phyloP scores from a whole-genome alignment of 2,113 vertebrate genomes.

The Malaclemys terrapin region DNA sequence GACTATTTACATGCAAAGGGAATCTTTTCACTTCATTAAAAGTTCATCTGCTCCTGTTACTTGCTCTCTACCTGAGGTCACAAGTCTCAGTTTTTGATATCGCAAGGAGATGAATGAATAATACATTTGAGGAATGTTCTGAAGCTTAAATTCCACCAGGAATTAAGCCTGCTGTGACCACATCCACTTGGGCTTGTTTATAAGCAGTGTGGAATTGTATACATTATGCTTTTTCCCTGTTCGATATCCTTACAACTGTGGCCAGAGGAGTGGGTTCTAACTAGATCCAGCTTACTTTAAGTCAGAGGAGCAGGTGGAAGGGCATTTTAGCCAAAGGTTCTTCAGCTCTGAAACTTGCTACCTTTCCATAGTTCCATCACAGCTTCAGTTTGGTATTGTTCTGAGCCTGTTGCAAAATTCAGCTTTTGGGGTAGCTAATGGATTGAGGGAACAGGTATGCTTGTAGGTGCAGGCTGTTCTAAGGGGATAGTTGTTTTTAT shows the following conservation, averaged over 20 bases:
- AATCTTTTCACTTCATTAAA: rapidly evolving
- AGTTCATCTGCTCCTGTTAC: neutral
- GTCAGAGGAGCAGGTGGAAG: neutral
- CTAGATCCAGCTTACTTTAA: neutral
- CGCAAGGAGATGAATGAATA: rapidly evolving
- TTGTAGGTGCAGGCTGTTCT: neutral
- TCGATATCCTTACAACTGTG: neutral
- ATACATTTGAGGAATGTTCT: neutral
- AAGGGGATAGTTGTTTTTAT: neutral
- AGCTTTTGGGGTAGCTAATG: neutral
- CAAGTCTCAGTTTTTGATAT: rapidly evolving
- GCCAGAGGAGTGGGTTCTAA: neutral
- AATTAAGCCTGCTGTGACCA: neutral
- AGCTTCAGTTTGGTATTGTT: neutral
- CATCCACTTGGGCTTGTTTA: neutral
- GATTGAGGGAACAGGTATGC: neutral
- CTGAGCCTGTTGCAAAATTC: neutral
- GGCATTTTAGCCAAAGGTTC: neutral
- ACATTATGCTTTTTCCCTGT: neutral
- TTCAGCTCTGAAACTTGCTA: neutral
- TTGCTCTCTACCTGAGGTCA: rapidly evolving
- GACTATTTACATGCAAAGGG: neutral
- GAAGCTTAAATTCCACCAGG: neutral
- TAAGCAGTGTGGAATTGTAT: neutral
- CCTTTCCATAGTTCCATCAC: neutral